phyloP scores from a whole-genome alignment of 2,113 vertebrate species.

The Erpornis zantholeuca region DNA sequence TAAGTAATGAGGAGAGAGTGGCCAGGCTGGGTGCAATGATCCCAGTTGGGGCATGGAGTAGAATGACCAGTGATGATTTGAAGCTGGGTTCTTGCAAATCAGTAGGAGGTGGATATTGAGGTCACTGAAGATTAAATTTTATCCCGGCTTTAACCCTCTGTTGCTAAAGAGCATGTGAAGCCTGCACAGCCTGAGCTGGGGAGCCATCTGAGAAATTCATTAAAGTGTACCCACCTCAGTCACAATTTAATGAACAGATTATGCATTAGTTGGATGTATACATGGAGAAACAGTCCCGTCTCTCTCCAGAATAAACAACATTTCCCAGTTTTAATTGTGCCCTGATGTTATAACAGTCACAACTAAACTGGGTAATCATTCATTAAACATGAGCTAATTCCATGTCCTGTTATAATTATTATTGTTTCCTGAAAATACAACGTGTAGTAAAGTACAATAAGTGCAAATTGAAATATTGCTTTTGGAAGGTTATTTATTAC shows the following conservation, averaged over 20 bases:
- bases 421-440: conserved; percentile 73
- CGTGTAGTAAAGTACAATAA: conserved; percentile 55
- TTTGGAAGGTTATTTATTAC: conserved; percentile 75
- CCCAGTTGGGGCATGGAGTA: rapidly evolving
- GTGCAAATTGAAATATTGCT: conserved; percentile 73
- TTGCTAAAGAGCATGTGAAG: neutral
- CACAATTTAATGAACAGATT: neutral
- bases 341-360: conserved; percentile 54
- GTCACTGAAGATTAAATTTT: neutral
- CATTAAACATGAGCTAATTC: conserved; percentile 74
- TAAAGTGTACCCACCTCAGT: neutral
- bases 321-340: conserved; percentile 57
- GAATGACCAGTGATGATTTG: neutral
- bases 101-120: neutral
- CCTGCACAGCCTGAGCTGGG: neutral
- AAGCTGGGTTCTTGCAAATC: neutral
- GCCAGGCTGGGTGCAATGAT: neutral
- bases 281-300: neutral
- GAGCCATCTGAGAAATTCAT: neutral
- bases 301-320: conserved; percentile 42
- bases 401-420: conserved; percentile 66
- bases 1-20: neutral
- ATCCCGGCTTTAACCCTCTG: neutral
- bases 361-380: conserved; percentile 64
- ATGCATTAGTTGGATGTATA: neutral